A percentile compares a stretch with the other conserved stretches of the same genome.
Conservation (phyloP, 1,140 invertebrate species). For the Scaptomyza graminum region DNA sequence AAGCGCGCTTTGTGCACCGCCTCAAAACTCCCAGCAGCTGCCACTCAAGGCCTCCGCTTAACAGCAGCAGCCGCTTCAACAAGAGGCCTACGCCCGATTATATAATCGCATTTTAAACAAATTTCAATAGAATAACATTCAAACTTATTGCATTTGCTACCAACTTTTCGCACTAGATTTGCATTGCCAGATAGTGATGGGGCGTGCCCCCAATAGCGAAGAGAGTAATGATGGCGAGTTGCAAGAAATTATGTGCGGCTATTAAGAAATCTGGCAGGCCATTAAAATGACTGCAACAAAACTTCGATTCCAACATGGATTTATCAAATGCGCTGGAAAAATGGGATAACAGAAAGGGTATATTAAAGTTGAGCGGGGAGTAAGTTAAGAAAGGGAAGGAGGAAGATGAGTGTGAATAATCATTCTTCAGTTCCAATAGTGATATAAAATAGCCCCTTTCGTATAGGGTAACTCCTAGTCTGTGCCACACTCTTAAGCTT, state of each 20-base stretch:
- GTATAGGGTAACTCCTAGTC: not conserved
- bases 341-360: not conserved
- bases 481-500: not conserved
- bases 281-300: constrained; percentile 52
- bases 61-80: not conserved
- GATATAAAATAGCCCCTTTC: not conserved
- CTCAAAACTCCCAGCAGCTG: constrained; percentile 36
- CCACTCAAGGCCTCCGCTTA: constrained; percentile 30
- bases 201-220: constrained; percentile 16
- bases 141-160: constrained; percentile 21
- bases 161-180: constrained; percentile 34
- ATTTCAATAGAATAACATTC: constrained; percentile 11
- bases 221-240: not conserved
- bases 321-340: constrained; percentile 10
- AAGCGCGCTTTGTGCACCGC: constrained; percentile 42
- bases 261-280: constrained; percentile 72
- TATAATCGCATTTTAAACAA: constrained; percentile 40
- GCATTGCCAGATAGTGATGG: constrained; percentile 42
- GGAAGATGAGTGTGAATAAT: too few species aligned
- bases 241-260: constrained; percentile 63
- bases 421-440: too few species aligned
- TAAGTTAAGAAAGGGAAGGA: not conserved
- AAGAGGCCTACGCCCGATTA: constrained; percentile 44
- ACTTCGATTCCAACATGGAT: constrained; percentile 39
- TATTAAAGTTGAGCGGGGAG: not conserved